These are phyloP conservation scores for Chaetophractus vellerosus DNA, from an alignment of 2,797 vertebrate genomes.

Conservation along the genomic window DNA sequence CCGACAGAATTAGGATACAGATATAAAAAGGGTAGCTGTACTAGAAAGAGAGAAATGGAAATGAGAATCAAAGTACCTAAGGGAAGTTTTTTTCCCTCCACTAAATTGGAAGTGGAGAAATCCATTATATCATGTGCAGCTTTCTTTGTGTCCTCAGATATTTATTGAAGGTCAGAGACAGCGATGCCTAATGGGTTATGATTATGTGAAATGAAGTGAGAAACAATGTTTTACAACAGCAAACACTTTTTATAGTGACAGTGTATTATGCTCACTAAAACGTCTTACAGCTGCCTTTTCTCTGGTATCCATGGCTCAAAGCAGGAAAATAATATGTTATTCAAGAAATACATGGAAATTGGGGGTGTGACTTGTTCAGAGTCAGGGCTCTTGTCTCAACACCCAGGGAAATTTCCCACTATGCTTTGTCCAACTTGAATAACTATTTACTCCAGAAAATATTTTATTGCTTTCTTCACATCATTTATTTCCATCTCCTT, in stretches of 20 bases:
- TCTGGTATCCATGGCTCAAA: conserved; percentile 70
- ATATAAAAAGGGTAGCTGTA: conserved; percentile 67
- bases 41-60: conserved; percentile 71
- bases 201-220: conserved; percentile 90
- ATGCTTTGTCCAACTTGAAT: conserved; percentile 73
- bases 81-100: conserved; percentile 46
- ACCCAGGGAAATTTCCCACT: conserved; percentile 71
- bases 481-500: conserved; percentile 58
- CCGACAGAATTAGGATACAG: conserved; percentile 73
- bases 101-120: conserved; percentile 82
- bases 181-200: conserved; percentile 87
- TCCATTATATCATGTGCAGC: conserved; percentile 82
- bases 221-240: conserved; percentile 88
- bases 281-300: conserved; percentile 83
- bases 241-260: conserved; percentile 86
- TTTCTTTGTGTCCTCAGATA: conserved; percentile 88
- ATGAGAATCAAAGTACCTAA: conserved; percentile 67
- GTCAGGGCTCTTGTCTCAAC: conserved; percentile 72
- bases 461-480: conserved; percentile 66
- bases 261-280: conserved; percentile 86
- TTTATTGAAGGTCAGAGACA: conserved; percentile 89
- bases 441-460: conserved; percentile 73
- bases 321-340: conserved; percentile 83
- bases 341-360: conserved; percentile 83
- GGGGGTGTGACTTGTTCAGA: conserved; percentile 79